Evolutionary conservation across 2,113 vertebrate species (phyloP).

Genomic region (Tapirus terrestris): DNA sequence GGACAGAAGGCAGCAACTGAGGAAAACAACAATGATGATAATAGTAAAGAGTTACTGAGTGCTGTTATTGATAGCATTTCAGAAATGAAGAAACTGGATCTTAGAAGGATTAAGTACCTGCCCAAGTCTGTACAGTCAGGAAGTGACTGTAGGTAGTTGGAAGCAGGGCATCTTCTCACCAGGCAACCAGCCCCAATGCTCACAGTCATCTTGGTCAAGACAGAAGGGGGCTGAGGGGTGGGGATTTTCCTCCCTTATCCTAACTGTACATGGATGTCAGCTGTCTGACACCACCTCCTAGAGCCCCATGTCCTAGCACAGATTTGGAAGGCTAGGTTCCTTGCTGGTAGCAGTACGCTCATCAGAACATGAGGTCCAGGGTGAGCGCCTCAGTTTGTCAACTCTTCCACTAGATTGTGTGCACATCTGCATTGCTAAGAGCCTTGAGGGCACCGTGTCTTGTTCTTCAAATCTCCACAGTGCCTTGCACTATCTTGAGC

Average conservation of each 20-base stretch:
- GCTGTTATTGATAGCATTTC: not conserved
- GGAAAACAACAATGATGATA: not conserved
- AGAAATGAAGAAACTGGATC: not conserved
- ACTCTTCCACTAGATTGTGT: not conserved
- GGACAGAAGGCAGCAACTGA: not conserved
- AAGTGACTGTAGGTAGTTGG: not conserved
- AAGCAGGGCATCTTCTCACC: not conserved
- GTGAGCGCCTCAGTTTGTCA: not conserved
- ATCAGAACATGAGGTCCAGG: not conserved
- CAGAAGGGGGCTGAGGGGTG: too few species aligned
- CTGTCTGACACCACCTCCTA: not conserved
- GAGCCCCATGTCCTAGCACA: not conserved
- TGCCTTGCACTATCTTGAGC: not conserved
- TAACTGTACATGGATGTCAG: not conserved
- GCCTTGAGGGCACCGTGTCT: not conserved
- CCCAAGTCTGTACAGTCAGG: not conserved
- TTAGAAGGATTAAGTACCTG: not conserved
- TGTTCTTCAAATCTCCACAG: not conserved
- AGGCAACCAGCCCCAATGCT: not conserved
- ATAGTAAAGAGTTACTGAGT: not conserved
- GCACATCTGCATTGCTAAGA: not conserved
- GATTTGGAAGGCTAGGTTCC: not conserved
- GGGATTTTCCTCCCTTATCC: not conserved
- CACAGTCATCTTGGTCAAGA: not conserved
- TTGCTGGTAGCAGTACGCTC: not conserved